phyloP scores from a whole-genome alignment of 2,113 vertebrate species.

The Peromyscus californicus region DNA sequence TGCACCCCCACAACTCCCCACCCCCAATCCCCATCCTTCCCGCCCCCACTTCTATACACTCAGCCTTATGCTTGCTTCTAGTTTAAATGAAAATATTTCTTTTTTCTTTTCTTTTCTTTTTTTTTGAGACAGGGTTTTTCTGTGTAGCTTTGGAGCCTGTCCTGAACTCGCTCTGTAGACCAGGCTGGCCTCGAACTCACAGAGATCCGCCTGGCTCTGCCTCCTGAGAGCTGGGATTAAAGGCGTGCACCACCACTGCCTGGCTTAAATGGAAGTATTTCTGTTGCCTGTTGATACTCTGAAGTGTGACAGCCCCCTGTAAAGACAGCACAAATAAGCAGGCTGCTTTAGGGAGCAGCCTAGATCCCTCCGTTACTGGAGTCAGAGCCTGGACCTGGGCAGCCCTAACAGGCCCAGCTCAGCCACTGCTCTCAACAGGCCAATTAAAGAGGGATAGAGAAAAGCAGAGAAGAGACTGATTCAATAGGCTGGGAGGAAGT shows the following conservation, averaged over 20 bases:
- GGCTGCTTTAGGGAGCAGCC: background rate
- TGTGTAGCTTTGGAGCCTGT: too few species aligned
- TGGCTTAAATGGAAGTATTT: slow-evolving; percentile 31
- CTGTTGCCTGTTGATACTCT: background rate
- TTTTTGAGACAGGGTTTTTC: too few species aligned
- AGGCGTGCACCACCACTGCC: background rate
- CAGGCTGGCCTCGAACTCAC: too few species aligned
- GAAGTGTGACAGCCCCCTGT: background rate
- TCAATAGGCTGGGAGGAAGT: background rate
- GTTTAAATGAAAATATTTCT: slow-evolving; percentile 30
- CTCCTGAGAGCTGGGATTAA: too few species aligned
- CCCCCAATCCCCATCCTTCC: too few species aligned
- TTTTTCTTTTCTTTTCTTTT: too few species aligned
- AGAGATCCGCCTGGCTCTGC: too few species aligned
- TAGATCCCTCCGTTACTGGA: background rate
- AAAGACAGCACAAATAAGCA: background rate
- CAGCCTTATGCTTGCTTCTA: background rate
- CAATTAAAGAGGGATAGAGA: background rate
- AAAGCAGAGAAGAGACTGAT: background rate
- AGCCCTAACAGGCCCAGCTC: background rate
- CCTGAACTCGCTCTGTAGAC: too few species aligned
- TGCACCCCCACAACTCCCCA: too few species aligned
- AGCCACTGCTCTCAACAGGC: background rate
- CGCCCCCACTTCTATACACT: background rate
- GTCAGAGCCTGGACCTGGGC: background rate